These are phyloP conservation scores for Vombatus ursinus DNA, from an alignment of 2,113 vertebrate genomes.

Conservation along the genomic window DNA sequence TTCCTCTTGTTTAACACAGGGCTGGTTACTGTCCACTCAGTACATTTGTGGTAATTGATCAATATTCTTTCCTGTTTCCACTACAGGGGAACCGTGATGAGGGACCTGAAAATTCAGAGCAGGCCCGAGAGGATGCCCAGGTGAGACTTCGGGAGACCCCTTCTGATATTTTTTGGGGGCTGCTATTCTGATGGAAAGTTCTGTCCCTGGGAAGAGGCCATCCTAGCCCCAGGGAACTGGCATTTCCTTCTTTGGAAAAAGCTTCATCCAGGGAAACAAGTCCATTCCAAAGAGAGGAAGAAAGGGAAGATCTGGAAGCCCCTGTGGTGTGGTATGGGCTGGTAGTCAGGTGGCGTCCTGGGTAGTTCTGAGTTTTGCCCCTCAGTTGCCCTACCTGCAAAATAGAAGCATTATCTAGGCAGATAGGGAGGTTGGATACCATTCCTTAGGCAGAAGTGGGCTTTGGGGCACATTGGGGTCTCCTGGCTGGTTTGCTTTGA, in stretches of 20 bases:
- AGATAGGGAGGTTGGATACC: background rate
- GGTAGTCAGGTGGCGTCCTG: background rate
- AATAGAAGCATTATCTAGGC: background rate
- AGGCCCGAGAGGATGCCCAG: slow-evolving; percentile 90
- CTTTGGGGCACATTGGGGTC: background rate
- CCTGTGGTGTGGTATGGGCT: background rate
- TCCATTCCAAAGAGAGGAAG: background rate
- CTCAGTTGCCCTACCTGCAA: background rate
- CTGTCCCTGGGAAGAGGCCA: background rate
- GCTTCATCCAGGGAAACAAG: background rate
- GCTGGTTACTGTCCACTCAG: background rate
- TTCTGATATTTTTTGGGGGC: background rate
- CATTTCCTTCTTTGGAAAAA: background rate
- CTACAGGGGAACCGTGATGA: slow-evolving; percentile 93
- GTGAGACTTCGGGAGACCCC: slow-evolving; percentile 79
- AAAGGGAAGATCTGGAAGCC: background rate
- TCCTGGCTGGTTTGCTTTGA: background rate
- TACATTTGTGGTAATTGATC: slow-evolving; percentile 14
- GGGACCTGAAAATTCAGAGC: slow-evolving; percentile 85
- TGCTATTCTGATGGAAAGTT: background rate
- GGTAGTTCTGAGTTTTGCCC: background rate
- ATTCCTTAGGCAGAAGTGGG: background rate
- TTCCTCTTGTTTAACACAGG: background rate
- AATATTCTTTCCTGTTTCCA: background rate
- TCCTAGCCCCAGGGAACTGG: background rate